Percentiles rank a stretch among this genome's conserved stretches.
These are phyloP conservation scores for Aphaenogaster floridana DNA, from an alignment of 1,140 invertebrate species.

Conservation along the genomic window DNA sequence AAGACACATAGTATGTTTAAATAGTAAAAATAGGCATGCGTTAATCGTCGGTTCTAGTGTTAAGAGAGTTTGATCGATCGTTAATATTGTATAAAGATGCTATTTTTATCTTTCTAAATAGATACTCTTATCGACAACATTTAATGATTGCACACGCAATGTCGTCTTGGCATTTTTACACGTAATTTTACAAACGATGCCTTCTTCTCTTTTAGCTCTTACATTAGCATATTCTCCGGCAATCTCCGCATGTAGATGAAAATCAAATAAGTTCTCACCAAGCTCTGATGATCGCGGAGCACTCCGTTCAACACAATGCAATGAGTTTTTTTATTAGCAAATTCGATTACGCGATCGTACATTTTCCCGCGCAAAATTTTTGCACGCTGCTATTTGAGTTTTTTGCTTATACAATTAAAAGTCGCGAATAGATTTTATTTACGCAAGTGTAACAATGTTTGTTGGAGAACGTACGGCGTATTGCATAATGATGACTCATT, in stretches of 20 bases:
- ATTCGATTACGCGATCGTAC: not conserved
- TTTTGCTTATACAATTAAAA: not conserved
- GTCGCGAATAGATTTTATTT: not conserved
- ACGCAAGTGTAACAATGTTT: not conserved
- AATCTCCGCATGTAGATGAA: not conserved
- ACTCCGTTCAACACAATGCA: not conserved
- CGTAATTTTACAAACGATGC: not conserved
- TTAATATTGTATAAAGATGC: not conserved
- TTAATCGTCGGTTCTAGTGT: too few relatives aligned
- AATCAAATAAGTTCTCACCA: not conserved
- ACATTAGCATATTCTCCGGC: not conserved
- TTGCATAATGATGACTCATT: constrained; percentile 6
- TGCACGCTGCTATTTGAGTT: not conserved
- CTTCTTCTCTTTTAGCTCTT: not conserved
- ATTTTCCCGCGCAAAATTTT: not conserved
- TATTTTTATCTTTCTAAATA: not conserved
- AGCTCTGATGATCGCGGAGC: not conserved
- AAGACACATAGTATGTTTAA: too few relatives aligned
- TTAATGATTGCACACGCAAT: not conserved
- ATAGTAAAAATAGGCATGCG: too few relatives aligned
- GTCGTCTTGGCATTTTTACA: not conserved
- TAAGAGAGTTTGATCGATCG: not conserved
- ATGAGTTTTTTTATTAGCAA: not conserved
- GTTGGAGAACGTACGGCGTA: not conserved
- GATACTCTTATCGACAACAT: not conserved